Evolutionary conservation across 2,888 invertebrate genomes (phyloP).

Genomic region (Eupelmus urozonus): DNA sequence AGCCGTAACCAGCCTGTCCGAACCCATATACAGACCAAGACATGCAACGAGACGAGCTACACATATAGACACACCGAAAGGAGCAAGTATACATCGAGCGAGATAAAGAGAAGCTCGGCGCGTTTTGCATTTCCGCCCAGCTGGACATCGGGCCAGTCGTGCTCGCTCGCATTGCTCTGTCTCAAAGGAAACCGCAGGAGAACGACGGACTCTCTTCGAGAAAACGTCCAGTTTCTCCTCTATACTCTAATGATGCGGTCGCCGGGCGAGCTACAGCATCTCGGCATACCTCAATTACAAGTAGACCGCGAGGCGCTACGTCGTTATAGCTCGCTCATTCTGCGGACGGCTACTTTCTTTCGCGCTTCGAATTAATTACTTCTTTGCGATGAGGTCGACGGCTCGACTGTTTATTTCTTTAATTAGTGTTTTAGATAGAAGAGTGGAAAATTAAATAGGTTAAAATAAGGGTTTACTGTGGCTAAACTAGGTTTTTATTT

Average conservation of each 20-base stretch:
- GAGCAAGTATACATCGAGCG: neutral
- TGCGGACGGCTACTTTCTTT: neutral
- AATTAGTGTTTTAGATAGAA: no score
- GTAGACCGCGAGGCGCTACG: no score
- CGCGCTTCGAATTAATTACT: neutral
- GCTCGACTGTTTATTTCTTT: no score
- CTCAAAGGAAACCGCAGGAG: slow-evolving; percentile 75
- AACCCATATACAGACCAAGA: no score
- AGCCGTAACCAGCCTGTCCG: no score
- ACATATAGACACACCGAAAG: neutral
- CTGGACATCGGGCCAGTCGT: slow-evolving; percentile 66
- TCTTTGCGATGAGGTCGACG: no score
- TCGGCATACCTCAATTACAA: slow-evolving; percentile 64
- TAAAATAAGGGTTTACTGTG: no score
- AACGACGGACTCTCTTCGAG: slow-evolving; percentile 52
- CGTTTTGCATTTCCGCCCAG: slow-evolving; percentile 71
- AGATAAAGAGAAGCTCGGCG: neutral
- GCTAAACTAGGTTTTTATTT: no score
- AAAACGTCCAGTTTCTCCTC: slow-evolving; percentile 66
- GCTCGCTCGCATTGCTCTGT: no score
- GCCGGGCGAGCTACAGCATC: slow-evolving; percentile 48
- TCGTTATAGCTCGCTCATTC: no score
- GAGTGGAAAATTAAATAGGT: no score
- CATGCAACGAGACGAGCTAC: no score
- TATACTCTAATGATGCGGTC: slow-evolving; percentile 76